These are phyloP conservation scores for Chymomyza procnemis DNA, from an alignment of 2,888 invertebrate species.

Conservation along the genomic window DNA sequence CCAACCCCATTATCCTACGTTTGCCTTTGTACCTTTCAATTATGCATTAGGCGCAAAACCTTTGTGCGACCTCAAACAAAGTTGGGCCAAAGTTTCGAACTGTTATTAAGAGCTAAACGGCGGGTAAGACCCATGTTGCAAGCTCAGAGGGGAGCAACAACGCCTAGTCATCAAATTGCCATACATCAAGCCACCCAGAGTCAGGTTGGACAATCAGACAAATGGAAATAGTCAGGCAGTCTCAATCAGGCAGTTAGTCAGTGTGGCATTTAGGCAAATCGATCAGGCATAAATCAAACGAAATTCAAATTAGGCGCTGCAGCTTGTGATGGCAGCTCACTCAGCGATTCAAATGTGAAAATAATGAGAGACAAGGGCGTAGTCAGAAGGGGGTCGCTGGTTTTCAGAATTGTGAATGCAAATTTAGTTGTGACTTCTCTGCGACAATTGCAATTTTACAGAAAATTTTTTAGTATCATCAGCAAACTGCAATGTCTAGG, in stretches of 20 bases:
- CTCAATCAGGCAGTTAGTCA: not conserved
- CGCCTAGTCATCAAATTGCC: constrained; percentile 52
- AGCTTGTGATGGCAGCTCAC: constrained; percentile 17
- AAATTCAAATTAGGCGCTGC: constrained; percentile 64
- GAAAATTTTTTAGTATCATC: no score
- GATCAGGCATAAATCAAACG: constrained; percentile 71
- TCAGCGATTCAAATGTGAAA: constrained; percentile 44
- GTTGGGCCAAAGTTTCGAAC: constrained; percentile 35
- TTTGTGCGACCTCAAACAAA: constrained; percentile 39
- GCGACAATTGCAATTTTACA: no score
- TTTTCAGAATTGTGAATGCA: not conserved
- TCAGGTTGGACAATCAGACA: not conserved
- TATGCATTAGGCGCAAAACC: constrained; percentile 55
- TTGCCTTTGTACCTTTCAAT: constrained; percentile 45
- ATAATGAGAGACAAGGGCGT: constrained; percentile 43
- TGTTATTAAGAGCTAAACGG: constrained; percentile 44
- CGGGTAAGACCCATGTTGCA: constrained; percentile 13
- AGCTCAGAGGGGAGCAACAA: not conserved
- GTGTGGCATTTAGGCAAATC: constrained; percentile 35
- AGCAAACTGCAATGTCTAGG: no score
- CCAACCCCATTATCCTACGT: not conserved
- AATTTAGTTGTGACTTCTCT: not conserved
- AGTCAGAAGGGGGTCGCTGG: not conserved
- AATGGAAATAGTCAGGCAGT: no score
- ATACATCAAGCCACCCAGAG: constrained; percentile 35